These are phyloP conservation scores for Gortyna flavago DNA, from an alignment of 2,888 invertebrate genomes.

Conservation along the genomic window DNA sequence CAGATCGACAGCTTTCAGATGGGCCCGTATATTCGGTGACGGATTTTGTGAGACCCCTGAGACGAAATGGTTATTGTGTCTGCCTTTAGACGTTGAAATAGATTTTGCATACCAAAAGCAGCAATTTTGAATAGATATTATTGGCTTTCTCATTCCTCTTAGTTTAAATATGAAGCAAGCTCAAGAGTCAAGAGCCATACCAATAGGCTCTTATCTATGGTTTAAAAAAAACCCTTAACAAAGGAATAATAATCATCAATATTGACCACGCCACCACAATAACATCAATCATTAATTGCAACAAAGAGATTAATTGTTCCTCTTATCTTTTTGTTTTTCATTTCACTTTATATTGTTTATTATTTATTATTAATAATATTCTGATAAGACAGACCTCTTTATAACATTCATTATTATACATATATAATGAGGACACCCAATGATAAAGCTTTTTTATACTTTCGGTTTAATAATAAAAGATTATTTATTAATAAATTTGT, in stretches of 20 bases:
- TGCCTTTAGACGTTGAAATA: not conserved
- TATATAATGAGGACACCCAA: constrained; percentile 30
- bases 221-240: not conserved
- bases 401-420: too few relatives aligned
- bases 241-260: constrained; percentile 3
- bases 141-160: not conserved
- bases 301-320: constrained; percentile 29
- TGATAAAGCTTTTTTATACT: constrained; percentile 20
- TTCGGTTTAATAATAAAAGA: not conserved
- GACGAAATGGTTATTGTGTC: not conserved
- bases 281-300: constrained; percentile 23
- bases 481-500: constrained; percentile 10
- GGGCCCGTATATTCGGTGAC: too few relatives aligned
- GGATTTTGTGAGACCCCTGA: too few relatives aligned
- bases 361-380: constrained; percentile 42
- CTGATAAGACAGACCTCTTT: constrained; percentile 42
- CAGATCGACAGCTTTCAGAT: too few relatives aligned
- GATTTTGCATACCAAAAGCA: not conserved
- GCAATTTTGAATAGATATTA: not conserved
- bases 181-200: not conserved
- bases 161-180: not conserved
- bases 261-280: constrained; percentile 11
- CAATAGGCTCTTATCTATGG: not conserved
- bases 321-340: constrained; percentile 55
- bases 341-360: constrained; percentile 41